phyloP scores from a whole-genome alignment of 2,888 invertebrate genomes.

The Acanthosepion esculentum region DNA sequence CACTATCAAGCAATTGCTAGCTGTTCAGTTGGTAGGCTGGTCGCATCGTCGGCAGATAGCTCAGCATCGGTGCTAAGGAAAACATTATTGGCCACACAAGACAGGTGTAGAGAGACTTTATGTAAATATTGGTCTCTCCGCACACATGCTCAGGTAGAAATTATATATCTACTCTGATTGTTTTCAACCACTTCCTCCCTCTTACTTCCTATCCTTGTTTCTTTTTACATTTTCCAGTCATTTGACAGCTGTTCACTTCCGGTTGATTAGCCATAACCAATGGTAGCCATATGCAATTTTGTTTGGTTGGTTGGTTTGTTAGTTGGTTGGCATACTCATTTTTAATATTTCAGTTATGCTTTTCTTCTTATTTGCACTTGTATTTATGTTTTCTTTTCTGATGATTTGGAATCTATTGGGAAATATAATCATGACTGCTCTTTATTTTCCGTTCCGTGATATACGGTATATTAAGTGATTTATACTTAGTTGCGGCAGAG shows the following conservation, averaged over 20 bases:
- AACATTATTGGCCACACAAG: slow-evolving; percentile 20
- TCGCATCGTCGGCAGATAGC: background rate
- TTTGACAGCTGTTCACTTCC: background rate
- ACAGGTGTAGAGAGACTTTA: slow-evolving; percentile 16
- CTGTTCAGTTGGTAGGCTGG: background rate
- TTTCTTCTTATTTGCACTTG: too few species aligned
- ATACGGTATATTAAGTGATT: too few species aligned
- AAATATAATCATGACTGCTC: too few species aligned
- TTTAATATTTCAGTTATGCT: too few species aligned
- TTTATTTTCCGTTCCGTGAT: too few species aligned
- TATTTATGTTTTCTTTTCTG: too few species aligned
- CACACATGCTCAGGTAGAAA: slow-evolving; percentile 15
- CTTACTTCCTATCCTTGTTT: background rate
- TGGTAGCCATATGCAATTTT: background rate
- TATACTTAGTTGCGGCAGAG: too few species aligned
- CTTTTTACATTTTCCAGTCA: background rate
- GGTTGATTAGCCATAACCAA: slow-evolving; percentile 4
- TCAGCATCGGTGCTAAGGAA: background rate
- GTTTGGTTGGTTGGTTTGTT: background rate
- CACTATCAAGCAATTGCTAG: background rate
- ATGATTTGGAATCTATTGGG: too few species aligned
- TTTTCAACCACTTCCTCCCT: background rate
- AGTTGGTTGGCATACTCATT: too few species aligned
- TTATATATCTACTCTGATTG: background rate
- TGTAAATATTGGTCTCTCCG: background rate